Conservation (phyloP, 2,797 vertebrate species). For the Oceanodroma leucorhoa region DNA sequence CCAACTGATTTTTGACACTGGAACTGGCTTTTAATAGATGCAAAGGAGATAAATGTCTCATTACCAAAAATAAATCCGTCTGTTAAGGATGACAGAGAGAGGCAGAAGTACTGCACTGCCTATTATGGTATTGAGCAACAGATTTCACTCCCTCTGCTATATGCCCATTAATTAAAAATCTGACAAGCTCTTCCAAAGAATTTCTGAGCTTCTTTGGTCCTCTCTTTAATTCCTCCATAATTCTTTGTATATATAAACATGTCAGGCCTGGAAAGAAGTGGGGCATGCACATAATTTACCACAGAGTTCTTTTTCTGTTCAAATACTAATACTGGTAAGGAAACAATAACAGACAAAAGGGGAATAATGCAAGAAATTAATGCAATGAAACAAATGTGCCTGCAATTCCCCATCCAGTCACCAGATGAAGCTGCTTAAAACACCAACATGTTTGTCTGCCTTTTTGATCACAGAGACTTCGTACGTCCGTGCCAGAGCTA, state of each 20-base stretch:
- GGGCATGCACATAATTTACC: neutral
- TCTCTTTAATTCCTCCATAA: slow-evolving; percentile 39
- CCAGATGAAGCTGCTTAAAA: slow-evolving; percentile 35
- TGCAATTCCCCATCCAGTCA: slow-evolving; percentile 3
- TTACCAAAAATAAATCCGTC: slow-evolving; percentile 65
- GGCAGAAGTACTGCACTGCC: slow-evolving; percentile 48
- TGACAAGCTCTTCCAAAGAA: slow-evolving; percentile 50
- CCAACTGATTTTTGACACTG: slow-evolving; percentile 42
- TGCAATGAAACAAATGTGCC: neutral
- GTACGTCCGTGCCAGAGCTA: neutral
- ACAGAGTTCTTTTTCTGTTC: neutral
- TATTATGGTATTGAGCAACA: slow-evolving; percentile 66
- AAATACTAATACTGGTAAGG: neutral
- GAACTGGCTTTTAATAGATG: slow-evolving; percentile 50
- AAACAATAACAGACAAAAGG: slow-evolving; percentile 8
- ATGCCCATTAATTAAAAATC: slow-evolving; percentile 50
- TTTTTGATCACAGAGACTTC: neutral
- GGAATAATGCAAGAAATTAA: slow-evolving; percentile 12
- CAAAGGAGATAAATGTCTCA: slow-evolving; percentile 59
- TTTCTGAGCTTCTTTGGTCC: slow-evolving; percentile 45
- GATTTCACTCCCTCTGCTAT: slow-evolving; percentile 47
- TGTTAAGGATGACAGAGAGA: slow-evolving; percentile 36
- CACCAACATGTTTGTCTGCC: neutral
- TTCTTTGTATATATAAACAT: slow-evolving; percentile 50
- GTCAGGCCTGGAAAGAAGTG: slow-evolving; percentile 16